These are phyloP conservation scores for Peromyscus leucopus DNA, from an alignment of 2,113 vertebrate genomes.

Conservation along the genomic window DNA sequence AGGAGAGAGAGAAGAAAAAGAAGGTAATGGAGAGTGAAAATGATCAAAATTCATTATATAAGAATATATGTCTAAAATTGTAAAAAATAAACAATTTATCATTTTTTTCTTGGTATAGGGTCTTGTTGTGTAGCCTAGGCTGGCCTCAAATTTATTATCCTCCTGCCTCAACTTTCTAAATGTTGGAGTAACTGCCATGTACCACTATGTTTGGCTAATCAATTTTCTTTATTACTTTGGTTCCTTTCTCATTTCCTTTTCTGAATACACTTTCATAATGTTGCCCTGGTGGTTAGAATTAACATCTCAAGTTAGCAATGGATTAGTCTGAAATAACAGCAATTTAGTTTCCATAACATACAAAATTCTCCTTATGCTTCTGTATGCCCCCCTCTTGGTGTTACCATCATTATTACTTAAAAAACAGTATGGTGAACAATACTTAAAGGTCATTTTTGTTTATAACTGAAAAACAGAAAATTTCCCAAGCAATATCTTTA, in stretches of 20 bases:
- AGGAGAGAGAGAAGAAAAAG: background rate
- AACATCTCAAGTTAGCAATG: background rate
- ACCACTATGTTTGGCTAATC: background rate
- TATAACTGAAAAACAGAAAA: constrained; percentile 88
- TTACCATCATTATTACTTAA: background rate
- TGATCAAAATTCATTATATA: background rate
- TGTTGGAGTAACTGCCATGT: background rate
- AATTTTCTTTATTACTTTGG: background rate
- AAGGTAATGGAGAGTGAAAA: background rate
- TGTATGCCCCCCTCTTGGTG: background rate
- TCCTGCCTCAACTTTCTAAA: background rate
- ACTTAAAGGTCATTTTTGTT: constrained; percentile 90
- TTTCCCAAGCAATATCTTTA: constrained; percentile 88
- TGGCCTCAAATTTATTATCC: background rate
- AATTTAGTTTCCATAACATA: background rate
- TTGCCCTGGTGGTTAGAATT: background rate
- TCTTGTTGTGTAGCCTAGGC: background rate
- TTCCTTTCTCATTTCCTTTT: background rate
- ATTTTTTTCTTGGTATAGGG: background rate
- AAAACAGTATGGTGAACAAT: background rate
- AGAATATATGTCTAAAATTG: background rate
- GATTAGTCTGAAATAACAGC: background rate
- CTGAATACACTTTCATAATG: background rate
- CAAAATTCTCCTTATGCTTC: background rate
- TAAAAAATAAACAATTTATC: background rate